Evolutionary conservation across 64 coral and sea anemone species (phyloP), one percentile per base, ranked within the genome.

Genomic region (Montipora cactus): DNA sequence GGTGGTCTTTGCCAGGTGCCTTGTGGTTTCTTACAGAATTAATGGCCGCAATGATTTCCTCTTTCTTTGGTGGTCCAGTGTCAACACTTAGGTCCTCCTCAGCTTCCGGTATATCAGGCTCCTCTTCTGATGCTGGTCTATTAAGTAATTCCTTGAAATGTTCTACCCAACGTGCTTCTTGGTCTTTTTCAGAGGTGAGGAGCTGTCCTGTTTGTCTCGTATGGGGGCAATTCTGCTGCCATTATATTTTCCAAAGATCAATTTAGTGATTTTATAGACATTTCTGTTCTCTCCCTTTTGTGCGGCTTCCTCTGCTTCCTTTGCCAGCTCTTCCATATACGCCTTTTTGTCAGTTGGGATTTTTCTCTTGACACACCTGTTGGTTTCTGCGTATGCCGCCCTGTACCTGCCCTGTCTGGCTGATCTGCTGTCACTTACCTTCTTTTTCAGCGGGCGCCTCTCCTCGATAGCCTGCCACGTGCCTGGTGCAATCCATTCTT

Each of bases 91-190:
- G 22, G 81, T 67, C 58, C 57, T 18, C 66, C 23, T 84, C 81
- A 67, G 81, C 81, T 84, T 64, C 58, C 48, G 81, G 81, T 67
- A 84, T 84, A 37, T 84, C 81, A 16, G 81, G 58, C 44, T 64
- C 58, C 25, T 84, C 45, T 85, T 64, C 80, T 59, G 80, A 53
- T 59, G 51, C 49, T 59, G 80, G 51, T 82, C 51, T 59, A 47
- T 82, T 59, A 58, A 85, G 58, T 47, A 85, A 59, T 85, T 67
- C 81, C 22, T 70, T 62, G 45, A 84, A 84, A 44, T 37, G 37
- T 37, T 37, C 37, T 37, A 37, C 37, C 37, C 37, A 37, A 37
- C 58, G 81, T 85, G 81, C 58, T 84, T 64, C 67, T 84, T 84
- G 58, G 58, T 84, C 58, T 67, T 70, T 58, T 67, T 84, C 81